Evolutionary conservation across 1,140 invertebrate genomes (phyloP).

Genomic region (Palaemon carinicauda): DNA sequence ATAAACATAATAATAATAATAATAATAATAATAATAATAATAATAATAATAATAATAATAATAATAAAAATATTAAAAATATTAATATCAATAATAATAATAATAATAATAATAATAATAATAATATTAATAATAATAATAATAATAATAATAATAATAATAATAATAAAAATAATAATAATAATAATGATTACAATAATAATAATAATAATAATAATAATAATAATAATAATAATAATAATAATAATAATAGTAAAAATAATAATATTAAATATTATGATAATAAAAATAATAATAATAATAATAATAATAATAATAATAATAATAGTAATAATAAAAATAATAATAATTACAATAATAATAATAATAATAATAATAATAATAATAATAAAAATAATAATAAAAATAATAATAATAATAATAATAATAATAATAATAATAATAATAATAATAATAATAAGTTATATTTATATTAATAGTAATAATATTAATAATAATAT

Average conservation of each 20-base stretch:
- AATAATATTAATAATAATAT: background rate
- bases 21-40: background rate
- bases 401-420: background rate
- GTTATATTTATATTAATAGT: background rate
- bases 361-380: background rate
- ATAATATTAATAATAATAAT: background rate
- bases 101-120: background rate
- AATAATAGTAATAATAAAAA: background rate
- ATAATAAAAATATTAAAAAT: background rate
- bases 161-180: slow-evolving; percentile 11
- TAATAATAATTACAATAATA: background rate
- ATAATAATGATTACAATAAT: background rate
- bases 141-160: background rate
- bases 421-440: background rate
- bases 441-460: no score
- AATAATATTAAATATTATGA: no score
- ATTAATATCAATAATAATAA: background rate
- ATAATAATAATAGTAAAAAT: slow-evolving; percentile 16
- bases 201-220: slow-evolving; percentile 9
- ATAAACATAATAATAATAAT: background rate
- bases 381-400: background rate
- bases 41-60: slow-evolving; percentile 9
- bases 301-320: slow-evolving; percentile 3
- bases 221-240: background rate
- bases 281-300: slow-evolving; percentile 10